Base-by-base conservation (phyloP, 2,888 invertebrate species). In the Plemyria rubiginata region DNA sequence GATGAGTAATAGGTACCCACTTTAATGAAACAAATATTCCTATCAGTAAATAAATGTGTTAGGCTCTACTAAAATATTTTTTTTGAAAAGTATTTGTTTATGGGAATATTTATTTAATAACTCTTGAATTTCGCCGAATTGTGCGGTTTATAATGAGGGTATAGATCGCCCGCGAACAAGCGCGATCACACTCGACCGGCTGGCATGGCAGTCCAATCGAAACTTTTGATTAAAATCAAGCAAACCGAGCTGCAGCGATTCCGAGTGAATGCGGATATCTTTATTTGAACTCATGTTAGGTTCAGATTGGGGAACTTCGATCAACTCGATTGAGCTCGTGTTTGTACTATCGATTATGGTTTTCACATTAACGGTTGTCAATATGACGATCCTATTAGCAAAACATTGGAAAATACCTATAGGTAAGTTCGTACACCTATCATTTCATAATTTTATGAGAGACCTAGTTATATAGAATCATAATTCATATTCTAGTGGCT, bases 191-290 rank as follows among this genome's bases (percentile, higher is more conserved):
- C 84, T 87, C 87, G 78, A 80, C 79, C 79, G 80, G 82, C 78
- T 82, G 84, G 87, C 86, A 84, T 83, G 84, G 87, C 86, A 84
- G 85, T 85, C 82, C 90, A 91, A 91, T 92, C 85, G 88, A 88
- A 92, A 92, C 87, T 92, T 92, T 92, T 91, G 92, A 92, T 92
- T 92, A 92, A 92, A 92, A 92, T 90, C 92, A 92, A 88, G 88
- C 89, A 88, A 88, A 88, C 87, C 84, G 70, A 78, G 80, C 76
- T 75, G 77, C 85, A 73, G 76, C 78, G 85, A 83, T 82, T 84
- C 83, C 74, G 76, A 74, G 75, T 77, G 82, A 82, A 86, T 81
- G 79, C 76, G 80, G 82, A 87, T 88, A 90, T 90, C 91, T 91
- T 90, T 92, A 91, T 92, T 90, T 90, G 88, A 88, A 75, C 82